These are phyloP conservation scores for Cryptocephalus primarius DNA, from an alignment of 2,888 invertebrate species.

Conservation along the genomic window DNA sequence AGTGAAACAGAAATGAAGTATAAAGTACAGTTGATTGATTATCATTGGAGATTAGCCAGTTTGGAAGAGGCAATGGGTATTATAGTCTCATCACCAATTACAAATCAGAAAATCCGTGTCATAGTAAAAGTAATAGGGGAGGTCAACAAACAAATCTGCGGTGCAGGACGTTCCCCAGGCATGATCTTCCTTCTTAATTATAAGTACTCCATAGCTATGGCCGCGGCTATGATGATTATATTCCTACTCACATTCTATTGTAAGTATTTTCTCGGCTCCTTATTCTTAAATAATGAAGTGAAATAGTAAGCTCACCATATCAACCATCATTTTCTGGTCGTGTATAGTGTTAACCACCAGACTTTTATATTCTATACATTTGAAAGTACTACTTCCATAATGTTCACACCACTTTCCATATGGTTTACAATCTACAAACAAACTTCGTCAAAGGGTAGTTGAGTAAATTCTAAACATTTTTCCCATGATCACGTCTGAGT, in stretches of 20 bases:
- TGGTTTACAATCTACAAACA: too few relatives aligned
- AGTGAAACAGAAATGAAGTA: slow-evolving; percentile 20
- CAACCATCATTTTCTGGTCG: too few relatives aligned
- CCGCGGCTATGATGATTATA: slow-evolving; percentile 25
- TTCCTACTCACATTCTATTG: slow-evolving; percentile 32
- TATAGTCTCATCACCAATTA: slow-evolving; percentile 25
- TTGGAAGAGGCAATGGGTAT: slow-evolving; percentile 31
- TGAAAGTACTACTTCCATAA: too few relatives aligned
- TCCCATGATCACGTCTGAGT: too few relatives aligned
- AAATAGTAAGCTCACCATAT: not conserved
- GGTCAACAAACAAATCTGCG: slow-evolving; percentile 14
- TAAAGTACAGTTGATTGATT: slow-evolving; percentile 30
- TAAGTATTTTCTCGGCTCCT: slow-evolving; percentile 16
- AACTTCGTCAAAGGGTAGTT: too few relatives aligned
- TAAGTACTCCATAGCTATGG: slow-evolving; percentile 21
- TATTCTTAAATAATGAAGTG: not conserved
- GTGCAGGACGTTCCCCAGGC: slow-evolving; percentile 17
- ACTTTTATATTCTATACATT: too few relatives aligned
- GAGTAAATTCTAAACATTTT: not conserved
- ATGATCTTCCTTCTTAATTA: slow-evolving; percentile 18
- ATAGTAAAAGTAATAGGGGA: slow-evolving; percentile 18
- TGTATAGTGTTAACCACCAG: too few relatives aligned
- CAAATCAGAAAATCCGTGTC: slow-evolving; percentile 28
- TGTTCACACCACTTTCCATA: too few relatives aligned
- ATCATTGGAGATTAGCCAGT: slow-evolving; percentile 33